Conservation (phyloP, 2,888 invertebrate species). For the Lobophora halterata region DNA sequence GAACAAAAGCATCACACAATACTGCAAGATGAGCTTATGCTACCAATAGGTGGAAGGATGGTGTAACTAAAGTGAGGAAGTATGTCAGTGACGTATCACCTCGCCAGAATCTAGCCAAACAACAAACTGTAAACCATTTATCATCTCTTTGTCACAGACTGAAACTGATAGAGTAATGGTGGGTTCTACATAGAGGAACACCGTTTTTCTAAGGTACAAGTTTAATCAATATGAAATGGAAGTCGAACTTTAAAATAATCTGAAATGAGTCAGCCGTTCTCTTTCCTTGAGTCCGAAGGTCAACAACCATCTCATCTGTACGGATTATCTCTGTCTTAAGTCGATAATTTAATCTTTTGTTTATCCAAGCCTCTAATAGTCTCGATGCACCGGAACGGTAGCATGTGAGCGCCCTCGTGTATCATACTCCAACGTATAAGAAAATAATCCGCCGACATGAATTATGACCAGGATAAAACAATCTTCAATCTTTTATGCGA, state of each 20-base stretch:
- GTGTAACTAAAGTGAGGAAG: too few species aligned
- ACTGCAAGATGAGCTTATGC: too few species aligned
- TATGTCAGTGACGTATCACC: too few species aligned
- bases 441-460: conserved; percentile 70
- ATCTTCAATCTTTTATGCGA: conserved; percentile 50
- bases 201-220: too few species aligned
- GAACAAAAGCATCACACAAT: too few species aligned
- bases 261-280: conserved; percentile 45
- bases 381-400: conserved; percentile 60
- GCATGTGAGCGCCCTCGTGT: conserved; percentile 65
- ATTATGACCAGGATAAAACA: conserved; percentile 57
- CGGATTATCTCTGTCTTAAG: conserved; percentile 75
- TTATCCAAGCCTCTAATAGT: conserved; percentile 77
- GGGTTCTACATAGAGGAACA: too few species aligned
- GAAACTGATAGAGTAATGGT: conserved; percentile 13
- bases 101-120: too few species aligned
- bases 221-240: conserved; percentile 28
- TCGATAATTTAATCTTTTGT: conserved; percentile 78
- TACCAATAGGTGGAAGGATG: too few species aligned
- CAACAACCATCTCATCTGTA: conserved; percentile 75
- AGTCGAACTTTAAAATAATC: conserved; percentile 38
- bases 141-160: too few species aligned
- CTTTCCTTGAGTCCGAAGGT: conserved; percentile 60
- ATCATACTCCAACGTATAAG: conserved; percentile 68
- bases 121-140: too few species aligned